Conservation (phyloP, 1,140 invertebrate species). For the Zaprionus africanus region DNA sequence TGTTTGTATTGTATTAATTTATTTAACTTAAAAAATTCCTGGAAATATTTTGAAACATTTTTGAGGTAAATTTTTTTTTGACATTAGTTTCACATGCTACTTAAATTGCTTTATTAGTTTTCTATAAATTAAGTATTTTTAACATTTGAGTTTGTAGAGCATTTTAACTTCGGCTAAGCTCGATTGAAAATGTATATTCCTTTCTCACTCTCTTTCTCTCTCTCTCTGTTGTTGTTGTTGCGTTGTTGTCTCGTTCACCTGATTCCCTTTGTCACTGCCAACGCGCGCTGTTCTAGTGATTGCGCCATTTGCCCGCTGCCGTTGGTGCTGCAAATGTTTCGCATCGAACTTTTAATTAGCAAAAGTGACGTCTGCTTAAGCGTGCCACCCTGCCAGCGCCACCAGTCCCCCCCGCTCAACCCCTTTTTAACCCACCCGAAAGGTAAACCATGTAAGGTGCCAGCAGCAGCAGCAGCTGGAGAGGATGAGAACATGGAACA, state of each 20-base stretch:
- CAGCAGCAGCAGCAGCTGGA: constrained; percentile 19
- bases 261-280: constrained; percentile 62
- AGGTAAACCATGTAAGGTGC: constrained; percentile 27
- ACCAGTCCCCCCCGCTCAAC: not conserved
- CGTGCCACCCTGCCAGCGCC: constrained; percentile 6
- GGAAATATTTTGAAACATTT: not conserved
- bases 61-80: not conserved
- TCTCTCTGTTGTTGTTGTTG: not conserved
- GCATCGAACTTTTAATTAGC: constrained; percentile 76
- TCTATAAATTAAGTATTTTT: too few species aligned
- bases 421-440: constrained; percentile 2
- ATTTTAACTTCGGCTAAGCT: not conserved
- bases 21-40: not conserved
- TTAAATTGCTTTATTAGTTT: too few species aligned
- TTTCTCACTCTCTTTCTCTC: not conserved
- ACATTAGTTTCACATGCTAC: too few species aligned
- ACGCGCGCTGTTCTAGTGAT: constrained; percentile 42
- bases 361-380: constrained; percentile 46
- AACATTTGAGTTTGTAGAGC: not conserved
- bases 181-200: not conserved
- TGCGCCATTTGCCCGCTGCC: constrained; percentile 42
- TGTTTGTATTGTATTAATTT: not conserved
- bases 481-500: not conserved
- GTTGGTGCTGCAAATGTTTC: constrained; percentile 51
- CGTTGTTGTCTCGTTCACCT: constrained; percentile 23